These are phyloP conservation scores for Drosophila ustulata DNA, from an alignment of 2,888 invertebrate genomes.

Conservation along the genomic window DNA sequence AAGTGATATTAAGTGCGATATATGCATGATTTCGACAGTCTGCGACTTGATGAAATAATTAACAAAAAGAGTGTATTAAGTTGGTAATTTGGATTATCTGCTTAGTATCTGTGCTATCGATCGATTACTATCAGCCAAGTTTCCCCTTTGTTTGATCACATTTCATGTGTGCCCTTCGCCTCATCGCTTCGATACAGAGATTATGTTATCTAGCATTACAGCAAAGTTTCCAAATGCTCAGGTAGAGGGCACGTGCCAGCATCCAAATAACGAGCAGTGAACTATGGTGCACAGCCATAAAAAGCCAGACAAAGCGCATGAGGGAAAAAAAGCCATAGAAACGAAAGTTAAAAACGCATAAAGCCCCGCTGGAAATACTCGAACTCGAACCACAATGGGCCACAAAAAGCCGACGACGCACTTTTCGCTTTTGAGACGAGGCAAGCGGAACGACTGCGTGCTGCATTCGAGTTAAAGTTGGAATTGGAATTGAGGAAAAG, in stretches of 20 bases:
- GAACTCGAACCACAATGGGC: slow-evolving; percentile 37
- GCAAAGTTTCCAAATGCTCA: slow-evolving; percentile 58
- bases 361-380: slow-evolving; percentile 37
- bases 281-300: slow-evolving; percentile 41
- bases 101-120: background rate
- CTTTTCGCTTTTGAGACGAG: slow-evolving; percentile 70
- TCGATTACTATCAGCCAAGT: background rate
- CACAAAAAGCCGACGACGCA: slow-evolving; percentile 63
- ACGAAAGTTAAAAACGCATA: slow-evolving; percentile 61
- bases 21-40: background rate
- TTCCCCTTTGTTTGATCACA: background rate
- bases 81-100: background rate
- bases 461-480: slow-evolving; percentile 25
- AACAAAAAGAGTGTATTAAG: background rate
- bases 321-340: slow-evolving; percentile 37
- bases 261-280: slow-evolving; percentile 41
- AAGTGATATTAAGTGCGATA: background rate
- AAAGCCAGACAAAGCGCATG: slow-evolving; percentile 25
- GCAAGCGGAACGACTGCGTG: slow-evolving; percentile 62
- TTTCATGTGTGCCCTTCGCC: background rate
- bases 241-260: slow-evolving; percentile 63
- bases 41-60: background rate
- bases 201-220: slow-evolving; percentile 4
- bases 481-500: slow-evolving; percentile 15
- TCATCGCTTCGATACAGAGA: background rate